Base-by-base conservation (phyloP, 2,888 invertebrate species). In the Phengaris alcon region DNA sequence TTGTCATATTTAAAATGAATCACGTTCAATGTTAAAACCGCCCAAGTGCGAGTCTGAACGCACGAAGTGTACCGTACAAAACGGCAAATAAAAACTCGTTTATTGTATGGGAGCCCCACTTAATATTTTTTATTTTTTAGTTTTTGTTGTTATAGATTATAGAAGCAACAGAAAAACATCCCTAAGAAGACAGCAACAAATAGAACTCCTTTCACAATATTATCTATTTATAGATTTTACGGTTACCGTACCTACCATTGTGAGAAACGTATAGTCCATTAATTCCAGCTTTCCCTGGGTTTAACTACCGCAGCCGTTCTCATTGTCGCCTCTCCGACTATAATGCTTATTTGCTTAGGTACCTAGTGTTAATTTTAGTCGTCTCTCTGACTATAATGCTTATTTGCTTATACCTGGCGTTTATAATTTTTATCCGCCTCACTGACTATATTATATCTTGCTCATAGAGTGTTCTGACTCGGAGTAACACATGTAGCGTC, bases 281-380 rank as follows among this genome's bases (percentile, higher is more conserved):
- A 72, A 54, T 72, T 22, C 72, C 22, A 51, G 72, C 72, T 72
- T 72, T 72, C 72, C 51, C 52, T 35, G 72, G 9, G 15, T 22
- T 70, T 22, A 22, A 69, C 70, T 51, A 15, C 51, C 15, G n/a
- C 4, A 6, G 22, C 48, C 52, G 69, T 69, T 48, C 48, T 52
- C 51, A 51, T 52, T 70, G 70, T 70, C 52, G 52, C 70, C 70
- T 51, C 70, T 52, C 70, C 51, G 70, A 70, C 70, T 52, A 70
- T 70, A 70, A 48, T 70, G 10, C 44, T 68, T 68, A 68, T 22
- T 22, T 22, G 22, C 22, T 22, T 22, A 22, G 22, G 22, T 12
- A 35, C 10, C 48, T 48, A 15, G 69, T 51, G 15, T 15, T 51
- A 51, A 70, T 51, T 70, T 12, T 51, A 2, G 22, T 7, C 7